Base-by-base conservation (phyloP, 2,888 invertebrate genomes). In the Catocala sponsa region DNA sequence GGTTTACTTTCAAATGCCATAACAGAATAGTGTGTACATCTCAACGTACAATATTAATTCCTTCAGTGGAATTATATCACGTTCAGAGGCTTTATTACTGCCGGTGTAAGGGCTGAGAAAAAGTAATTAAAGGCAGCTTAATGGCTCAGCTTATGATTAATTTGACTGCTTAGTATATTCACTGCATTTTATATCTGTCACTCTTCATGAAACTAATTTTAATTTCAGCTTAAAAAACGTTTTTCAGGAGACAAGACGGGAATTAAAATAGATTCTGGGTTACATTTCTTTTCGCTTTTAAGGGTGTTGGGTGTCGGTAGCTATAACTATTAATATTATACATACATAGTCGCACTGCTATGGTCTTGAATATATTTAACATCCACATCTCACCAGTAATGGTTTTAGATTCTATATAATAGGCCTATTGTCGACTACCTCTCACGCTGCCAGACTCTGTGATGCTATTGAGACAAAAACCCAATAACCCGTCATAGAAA, bases 111-210 rank as follows among this genome's bases (percentile, higher is more conserved):
- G 55, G 43, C 41, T 38, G 62, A 73, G 73, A 68, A 73, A 64
- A 76, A 76, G 65, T 76, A 78, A 78, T 78, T 71, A 73, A 62
- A 44, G 13, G 47, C 60, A 32, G 59, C 43, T 73, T 73, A 63
- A 68, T 71, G 63, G 67, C 10, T 48, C 7, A 10, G 55, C 55
- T 62, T 65, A 58, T 63, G 60, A 73, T 65, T 68, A 64, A 67
- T 67, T 57, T 38, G 38, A 41, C 12, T 33, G 35, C 35, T 59
- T 43, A 54, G 25, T 38, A 13, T 9, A 15, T 15, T 25, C 25
- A 25, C 44, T 0, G 12, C 42, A 42, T 56, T 55, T 43, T 42
- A 33, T 48, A 43, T 48, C 33, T 49, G 42, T 32, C 33, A 13
- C 12, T 49, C 15, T 5, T 43, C 9, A 38, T 38, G n/a, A 48